Evolutionary conservation across 1,140 invertebrate genomes (phyloP).

Genomic region (Trichomalopsis sarcophagae): DNA sequence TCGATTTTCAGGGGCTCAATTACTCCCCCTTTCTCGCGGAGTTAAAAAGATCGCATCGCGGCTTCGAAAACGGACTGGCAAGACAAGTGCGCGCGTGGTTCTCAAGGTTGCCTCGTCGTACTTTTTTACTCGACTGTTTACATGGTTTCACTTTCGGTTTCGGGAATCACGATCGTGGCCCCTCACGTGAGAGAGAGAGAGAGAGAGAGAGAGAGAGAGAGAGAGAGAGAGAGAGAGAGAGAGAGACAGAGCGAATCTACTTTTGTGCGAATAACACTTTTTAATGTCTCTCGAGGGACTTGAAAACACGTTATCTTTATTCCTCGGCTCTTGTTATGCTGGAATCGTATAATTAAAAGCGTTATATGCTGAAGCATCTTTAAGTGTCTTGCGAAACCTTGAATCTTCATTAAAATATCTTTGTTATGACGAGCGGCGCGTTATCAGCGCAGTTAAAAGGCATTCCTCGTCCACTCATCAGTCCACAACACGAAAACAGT

Average conservation of each 20-base stretch:
- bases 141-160: neutral
- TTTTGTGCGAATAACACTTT: neutral
- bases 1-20: constrained; percentile 43
- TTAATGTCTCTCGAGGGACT: neutral
- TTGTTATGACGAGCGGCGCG: neutral
- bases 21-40: neutral
- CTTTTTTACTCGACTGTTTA: constrained; percentile 18
- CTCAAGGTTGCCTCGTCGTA: neutral
- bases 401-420: neutral
- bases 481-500: neutral
- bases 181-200: neutral
- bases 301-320: neutral
- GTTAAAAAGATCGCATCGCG: neutral
- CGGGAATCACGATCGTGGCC: neutral
- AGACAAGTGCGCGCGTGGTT: neutral
- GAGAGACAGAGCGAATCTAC: neutral
- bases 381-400: neutral
- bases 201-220: neutral
- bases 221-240: neutral
- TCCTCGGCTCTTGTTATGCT: no score
- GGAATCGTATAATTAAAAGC: neutral
- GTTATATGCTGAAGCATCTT: neutral
- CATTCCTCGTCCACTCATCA: neutral
- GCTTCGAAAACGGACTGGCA: neutral
- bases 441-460: neutral